Conservation (phyloP, 1,140 invertebrate genomes). For the Drosophila repleta region DNA sequence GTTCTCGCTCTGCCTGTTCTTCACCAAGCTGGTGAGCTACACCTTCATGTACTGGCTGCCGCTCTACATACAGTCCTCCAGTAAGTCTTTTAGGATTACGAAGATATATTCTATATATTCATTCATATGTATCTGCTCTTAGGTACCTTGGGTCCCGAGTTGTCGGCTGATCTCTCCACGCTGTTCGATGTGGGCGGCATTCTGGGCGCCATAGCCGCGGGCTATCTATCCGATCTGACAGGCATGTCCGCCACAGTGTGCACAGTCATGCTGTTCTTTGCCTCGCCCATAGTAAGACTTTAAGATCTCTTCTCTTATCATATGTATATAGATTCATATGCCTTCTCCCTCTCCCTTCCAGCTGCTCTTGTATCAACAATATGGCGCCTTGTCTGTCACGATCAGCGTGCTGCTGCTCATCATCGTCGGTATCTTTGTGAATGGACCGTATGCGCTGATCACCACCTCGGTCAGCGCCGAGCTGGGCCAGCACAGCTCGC, state of each 20-base stretch:
- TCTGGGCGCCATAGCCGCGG: conserved; percentile 94
- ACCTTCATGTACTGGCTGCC: conserved; percentile 99
- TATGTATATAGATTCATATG: conserved; percentile 20
- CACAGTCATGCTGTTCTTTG: conserved; percentile 90
- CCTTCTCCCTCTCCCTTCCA: conserved; percentile 72
- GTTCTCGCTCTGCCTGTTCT: conserved; percentile 97
- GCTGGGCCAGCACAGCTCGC: conserved; percentile 92
- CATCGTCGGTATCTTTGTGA: conserved; percentile 92
- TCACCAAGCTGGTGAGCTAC: conserved; percentile 98
- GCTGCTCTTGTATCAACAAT: conserved; percentile 91
- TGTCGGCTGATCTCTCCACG: conserved; percentile 93
- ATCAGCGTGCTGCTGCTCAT: conserved; percentile 90
- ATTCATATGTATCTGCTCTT: conserved; percentile 45
- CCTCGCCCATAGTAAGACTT: conserved; percentile 91
- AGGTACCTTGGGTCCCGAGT: conserved; percentile 89
- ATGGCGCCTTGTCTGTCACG: conserved; percentile 87
- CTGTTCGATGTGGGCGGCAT: conserved; percentile 97
- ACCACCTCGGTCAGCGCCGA: conserved; percentile 98
- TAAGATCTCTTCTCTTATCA: neutral
- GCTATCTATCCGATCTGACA: conserved; percentile 92
- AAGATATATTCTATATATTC: neutral
- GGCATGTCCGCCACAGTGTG: conserved; percentile 94
- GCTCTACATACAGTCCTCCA: conserved; percentile 92
- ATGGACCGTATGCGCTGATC: conserved; percentile 97
- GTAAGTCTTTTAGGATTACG: conserved; percentile 86